Conservation (phyloP, 2,888 invertebrate species). For the Volucella zonaria region DNA sequence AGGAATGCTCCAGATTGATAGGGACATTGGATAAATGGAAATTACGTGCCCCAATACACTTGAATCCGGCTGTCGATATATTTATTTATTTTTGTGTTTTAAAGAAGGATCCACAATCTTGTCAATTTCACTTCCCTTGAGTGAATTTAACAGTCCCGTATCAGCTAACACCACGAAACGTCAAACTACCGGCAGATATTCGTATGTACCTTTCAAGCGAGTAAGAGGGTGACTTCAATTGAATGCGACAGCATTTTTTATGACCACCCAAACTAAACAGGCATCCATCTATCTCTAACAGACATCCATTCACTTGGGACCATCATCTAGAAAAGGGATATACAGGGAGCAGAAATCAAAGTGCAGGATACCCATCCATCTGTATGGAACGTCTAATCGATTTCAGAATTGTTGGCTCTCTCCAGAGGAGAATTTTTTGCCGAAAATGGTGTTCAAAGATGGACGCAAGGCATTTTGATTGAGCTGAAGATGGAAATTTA, state of each 20-base stretch:
- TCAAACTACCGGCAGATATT: slow-evolving; percentile 8
- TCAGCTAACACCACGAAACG: slow-evolving; percentile 32
- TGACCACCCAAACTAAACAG: slow-evolving; percentile 27
- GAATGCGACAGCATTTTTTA: slow-evolving; percentile 49
- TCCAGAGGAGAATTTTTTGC: slow-evolving; percentile 32
- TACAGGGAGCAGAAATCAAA: slow-evolving; percentile 36
- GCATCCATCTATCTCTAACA: slow-evolving; percentile 57
- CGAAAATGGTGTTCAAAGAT: slow-evolving; percentile 34
- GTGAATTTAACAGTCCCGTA: slow-evolving; percentile 50
- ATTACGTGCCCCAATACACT: slow-evolving; percentile 38
- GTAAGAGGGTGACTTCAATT: slow-evolving; percentile 43
- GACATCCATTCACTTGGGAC: slow-evolving; percentile 48
- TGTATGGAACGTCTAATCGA: slow-evolving; percentile 59
- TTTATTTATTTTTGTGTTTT: slow-evolving; percentile 8
- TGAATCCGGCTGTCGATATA: slow-evolving; percentile 50
- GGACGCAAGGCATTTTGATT: slow-evolving; percentile 58
- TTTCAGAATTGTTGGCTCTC: slow-evolving; percentile 44
- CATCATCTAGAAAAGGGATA: slow-evolving; percentile 25
- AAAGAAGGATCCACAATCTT: slow-evolving; percentile 42
- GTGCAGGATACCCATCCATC: slow-evolving; percentile 44
- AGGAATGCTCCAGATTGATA: slow-evolving; percentile 54
- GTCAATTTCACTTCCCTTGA: slow-evolving; percentile 56
- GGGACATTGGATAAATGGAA: slow-evolving; percentile 59
- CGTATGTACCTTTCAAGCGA: neutral
- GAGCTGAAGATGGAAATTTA: slow-evolving; percentile 61